Conservation (phyloP, 2,113 vertebrate genomes). For the Acinonyx jubatus region DNA sequence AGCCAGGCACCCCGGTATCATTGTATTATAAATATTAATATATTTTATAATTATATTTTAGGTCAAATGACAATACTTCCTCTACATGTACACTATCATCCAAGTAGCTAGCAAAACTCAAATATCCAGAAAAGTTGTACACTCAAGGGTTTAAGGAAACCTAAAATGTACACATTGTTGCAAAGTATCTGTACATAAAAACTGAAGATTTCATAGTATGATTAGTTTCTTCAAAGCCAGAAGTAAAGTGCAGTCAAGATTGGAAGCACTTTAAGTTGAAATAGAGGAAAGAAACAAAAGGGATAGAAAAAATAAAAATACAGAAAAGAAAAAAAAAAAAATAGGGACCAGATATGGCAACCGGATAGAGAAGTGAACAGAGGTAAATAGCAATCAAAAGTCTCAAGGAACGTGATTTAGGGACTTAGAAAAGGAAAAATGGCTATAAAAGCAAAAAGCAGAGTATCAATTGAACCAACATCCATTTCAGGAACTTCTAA, state of each 20-base stretch:
- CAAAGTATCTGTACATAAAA: conserved; percentile 7
- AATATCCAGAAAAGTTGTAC: neutral
- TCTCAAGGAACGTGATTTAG: conserved; percentile 5
- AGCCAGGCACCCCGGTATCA: neutral
- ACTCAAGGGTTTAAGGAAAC: neutral
- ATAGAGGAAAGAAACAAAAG: neutral
- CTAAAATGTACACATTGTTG: neutral
- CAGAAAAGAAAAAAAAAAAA: neutral
- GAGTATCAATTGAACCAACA: neutral
- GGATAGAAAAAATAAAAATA: neutral
- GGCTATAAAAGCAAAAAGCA: neutral
- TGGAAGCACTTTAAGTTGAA: neutral
- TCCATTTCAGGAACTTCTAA: neutral
- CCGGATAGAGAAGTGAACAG: neutral
- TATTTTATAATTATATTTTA: neutral
- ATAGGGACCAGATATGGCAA: neutral
- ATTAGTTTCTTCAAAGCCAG: conserved; percentile 10
- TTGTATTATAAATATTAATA: neutral
- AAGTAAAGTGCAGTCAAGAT: neutral
- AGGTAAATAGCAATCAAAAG: neutral
- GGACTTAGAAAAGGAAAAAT: neutral
- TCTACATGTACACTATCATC: neutral
- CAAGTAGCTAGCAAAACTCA: conserved; percentile 26
- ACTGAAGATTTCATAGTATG: neutral
- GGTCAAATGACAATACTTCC: neutral